phyloP scores from a whole-genome alignment of 2,888 invertebrate species.

The Drosophila macrospina region DNA sequence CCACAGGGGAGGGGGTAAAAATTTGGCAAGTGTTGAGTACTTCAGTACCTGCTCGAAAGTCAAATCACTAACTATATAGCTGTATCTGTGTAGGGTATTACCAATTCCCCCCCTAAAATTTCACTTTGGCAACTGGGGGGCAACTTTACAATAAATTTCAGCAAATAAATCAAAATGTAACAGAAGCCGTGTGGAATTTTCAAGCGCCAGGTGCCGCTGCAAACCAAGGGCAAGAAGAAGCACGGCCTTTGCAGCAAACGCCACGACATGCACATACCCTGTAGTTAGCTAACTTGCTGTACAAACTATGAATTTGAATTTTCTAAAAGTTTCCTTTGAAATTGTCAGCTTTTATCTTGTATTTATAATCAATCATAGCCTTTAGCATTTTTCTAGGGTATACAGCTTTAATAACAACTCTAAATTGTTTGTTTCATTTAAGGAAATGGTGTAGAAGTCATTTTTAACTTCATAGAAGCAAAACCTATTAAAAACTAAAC shows the following conservation, averaged over 20 bases:
- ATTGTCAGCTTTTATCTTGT: too few relatives aligned
- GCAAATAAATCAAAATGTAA: constrained; percentile 80
- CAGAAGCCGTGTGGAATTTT: constrained; percentile 73
- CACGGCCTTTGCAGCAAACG: too few relatives aligned
- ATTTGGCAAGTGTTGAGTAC: constrained; percentile 50
- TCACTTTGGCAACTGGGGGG: constrained; percentile 51
- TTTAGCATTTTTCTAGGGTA: too few relatives aligned
- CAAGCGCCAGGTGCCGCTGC: constrained; percentile 70
- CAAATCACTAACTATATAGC: constrained; percentile 38
- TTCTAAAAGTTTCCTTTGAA: too few relatives aligned
- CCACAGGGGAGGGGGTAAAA: too few relatives aligned
- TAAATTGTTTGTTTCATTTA: too few relatives aligned
- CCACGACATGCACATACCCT: constrained; percentile 13
- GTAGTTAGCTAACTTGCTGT: background rate
- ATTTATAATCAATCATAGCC: too few relatives aligned
- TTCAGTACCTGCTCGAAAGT: constrained; percentile 16
- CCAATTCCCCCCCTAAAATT: constrained; percentile 6
- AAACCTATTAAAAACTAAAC: too few relatives aligned
- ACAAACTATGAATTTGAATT: too few relatives aligned
- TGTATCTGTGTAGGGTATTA: constrained; percentile 25
- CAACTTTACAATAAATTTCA: constrained; percentile 78
- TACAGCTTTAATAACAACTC: too few relatives aligned
- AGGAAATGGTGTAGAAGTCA: too few relatives aligned
- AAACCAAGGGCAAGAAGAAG: background rate
- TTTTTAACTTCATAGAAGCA: too few relatives aligned